phyloP scores from a whole-genome alignment of 2,113 vertebrate genomes.

The Elanus axillaris region DNA sequence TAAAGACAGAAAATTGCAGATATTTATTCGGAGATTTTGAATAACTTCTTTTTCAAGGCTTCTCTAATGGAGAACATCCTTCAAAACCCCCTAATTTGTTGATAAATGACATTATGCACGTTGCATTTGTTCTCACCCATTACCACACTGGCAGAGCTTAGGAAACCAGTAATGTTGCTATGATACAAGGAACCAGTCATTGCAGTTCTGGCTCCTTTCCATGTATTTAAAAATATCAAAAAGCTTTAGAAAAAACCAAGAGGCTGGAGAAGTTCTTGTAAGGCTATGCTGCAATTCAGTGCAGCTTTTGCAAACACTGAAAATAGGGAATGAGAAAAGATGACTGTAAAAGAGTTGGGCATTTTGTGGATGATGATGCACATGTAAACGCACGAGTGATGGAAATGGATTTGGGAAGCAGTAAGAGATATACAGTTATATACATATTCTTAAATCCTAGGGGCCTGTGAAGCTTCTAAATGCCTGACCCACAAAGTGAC shows the following conservation, averaged over 20 bases:
- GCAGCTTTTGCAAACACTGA: background rate
- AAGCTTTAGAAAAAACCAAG: conserved; percentile 43
- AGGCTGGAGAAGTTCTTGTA: conserved; percentile 24
- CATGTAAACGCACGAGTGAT: background rate
- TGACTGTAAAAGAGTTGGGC: background rate
- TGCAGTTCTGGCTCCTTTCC: conserved; percentile 50
- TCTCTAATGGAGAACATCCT: background rate
- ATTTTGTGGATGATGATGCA: background rate
- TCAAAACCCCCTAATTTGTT: conserved; percentile 34
- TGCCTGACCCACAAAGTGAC: background rate
- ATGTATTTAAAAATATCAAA: conserved; percentile 61
- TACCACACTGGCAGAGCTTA: conserved; percentile 15
- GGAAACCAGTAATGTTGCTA: conserved; percentile 51
- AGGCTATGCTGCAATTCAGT: background rate
- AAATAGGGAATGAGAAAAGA: background rate
- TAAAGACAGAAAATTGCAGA: background rate
- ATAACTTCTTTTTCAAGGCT: conserved; percentile 16
- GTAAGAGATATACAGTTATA: background rate
- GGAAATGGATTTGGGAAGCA: background rate
- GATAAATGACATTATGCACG: conserved; percentile 41
- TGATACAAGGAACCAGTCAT: conserved; percentile 52
- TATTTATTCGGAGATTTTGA: background rate
- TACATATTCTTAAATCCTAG: background rate
- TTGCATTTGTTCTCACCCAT: conserved; percentile 44
- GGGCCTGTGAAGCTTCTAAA: background rate